Percentiles rank a stretch among this genome's conserved stretches.
Evolutionary conservation across 30 jellyfish, hydroid and myxozoan species (phyloP).

Genomic region (Chrysaora quinquecirrha): DNA sequence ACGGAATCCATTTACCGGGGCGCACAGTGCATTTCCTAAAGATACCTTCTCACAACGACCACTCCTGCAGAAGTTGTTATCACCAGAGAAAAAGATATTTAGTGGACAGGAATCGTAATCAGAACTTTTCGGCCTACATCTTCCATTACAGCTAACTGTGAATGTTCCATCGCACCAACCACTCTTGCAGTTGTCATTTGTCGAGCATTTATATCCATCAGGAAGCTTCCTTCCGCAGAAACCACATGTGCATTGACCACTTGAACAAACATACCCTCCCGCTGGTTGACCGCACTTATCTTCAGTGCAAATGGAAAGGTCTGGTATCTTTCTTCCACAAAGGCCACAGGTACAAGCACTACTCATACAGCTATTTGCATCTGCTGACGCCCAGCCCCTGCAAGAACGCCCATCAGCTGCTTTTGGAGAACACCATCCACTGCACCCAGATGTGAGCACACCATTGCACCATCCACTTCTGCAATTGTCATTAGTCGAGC

Average conservation of each 20-base stretch:
- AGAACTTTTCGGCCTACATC: slow-evolving; percentile 6
- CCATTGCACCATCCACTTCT: too few relatives aligned
- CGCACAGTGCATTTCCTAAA: slow-evolving; percentile 20
- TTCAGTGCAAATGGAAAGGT: background rate
- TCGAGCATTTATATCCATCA: slow-evolving; percentile 2
- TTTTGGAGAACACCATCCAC: too few relatives aligned
- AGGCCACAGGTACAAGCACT: background rate
- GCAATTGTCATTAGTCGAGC: too few relatives aligned
- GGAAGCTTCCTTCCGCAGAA: slow-evolving; percentile 23
- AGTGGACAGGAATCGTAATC: slow-evolving; percentile 28
- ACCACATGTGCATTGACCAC: slow-evolving; percentile 39
- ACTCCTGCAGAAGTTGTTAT: slow-evolving; percentile 20
- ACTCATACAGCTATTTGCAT: background rate
- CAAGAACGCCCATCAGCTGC: too few relatives aligned
- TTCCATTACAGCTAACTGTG: slow-evolving; percentile 26
- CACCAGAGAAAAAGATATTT: slow-evolving; percentile 21
- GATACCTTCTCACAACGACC: slow-evolving; percentile 35
- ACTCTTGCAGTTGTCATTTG: slow-evolving; percentile 32
- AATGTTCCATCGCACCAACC: slow-evolving; percentile 30
- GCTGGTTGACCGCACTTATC: background rate
- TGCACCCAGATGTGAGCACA: too few relatives aligned
- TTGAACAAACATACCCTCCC: slow-evolving; percentile 28
- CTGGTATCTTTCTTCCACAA: background rate
- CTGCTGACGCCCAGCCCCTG: background rate
- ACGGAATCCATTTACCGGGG: slow-evolving; percentile 33